Percentiles rank a stretch among this genome's conserved stretches.
phyloP scores from a whole-genome alignment of 2,797 vertebrate genomes.

The Muraenolepis orangiensis region DNA sequence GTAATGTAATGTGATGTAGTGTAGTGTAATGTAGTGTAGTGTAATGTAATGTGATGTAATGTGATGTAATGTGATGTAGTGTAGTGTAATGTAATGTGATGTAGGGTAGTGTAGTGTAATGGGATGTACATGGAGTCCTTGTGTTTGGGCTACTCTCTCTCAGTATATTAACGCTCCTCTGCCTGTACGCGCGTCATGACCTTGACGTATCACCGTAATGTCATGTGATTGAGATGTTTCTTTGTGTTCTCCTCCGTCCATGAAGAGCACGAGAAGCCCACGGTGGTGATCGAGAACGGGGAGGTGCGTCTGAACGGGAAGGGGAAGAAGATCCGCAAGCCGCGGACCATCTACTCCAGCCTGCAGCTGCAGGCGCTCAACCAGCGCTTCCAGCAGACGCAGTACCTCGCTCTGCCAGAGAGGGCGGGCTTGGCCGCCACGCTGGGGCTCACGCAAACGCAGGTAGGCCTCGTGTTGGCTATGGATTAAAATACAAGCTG shows the following conservation, averaged over 20 bases:
- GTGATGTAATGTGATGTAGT: too few relatives aligned
- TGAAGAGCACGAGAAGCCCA: slow-evolving; percentile 77
- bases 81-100: too few relatives aligned
- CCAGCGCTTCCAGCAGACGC: slow-evolving; percentile 91
- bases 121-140: too few relatives aligned
- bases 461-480: slow-evolving; percentile 66
- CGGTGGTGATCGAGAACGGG: slow-evolving; percentile 68
- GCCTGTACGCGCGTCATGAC: too few relatives aligned
- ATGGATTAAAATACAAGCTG: neutral
- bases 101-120: too few relatives aligned
- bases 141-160: too few relatives aligned
- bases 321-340: slow-evolving; percentile 86
- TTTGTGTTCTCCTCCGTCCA: neutral
- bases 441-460: slow-evolving; percentile 89
- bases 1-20: too few relatives aligned
- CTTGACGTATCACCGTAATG: too few relatives aligned
- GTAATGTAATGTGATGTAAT: too few relatives aligned
- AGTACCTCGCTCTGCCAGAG: slow-evolving; percentile 90
- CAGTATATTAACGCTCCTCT: too few relatives aligned
- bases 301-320: slow-evolving; percentile 79
- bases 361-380: slow-evolving; percentile 89
- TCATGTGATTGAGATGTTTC: too few relatives aligned
- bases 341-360: slow-evolving; percentile 91
- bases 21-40: too few relatives aligned
- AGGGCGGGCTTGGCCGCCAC: slow-evolving; percentile 86